Evolutionary conservation across 37 sponge, comb jelly and placozoan genomes (phyloP).

Genomic region (Oopsacas minuta): DNA sequence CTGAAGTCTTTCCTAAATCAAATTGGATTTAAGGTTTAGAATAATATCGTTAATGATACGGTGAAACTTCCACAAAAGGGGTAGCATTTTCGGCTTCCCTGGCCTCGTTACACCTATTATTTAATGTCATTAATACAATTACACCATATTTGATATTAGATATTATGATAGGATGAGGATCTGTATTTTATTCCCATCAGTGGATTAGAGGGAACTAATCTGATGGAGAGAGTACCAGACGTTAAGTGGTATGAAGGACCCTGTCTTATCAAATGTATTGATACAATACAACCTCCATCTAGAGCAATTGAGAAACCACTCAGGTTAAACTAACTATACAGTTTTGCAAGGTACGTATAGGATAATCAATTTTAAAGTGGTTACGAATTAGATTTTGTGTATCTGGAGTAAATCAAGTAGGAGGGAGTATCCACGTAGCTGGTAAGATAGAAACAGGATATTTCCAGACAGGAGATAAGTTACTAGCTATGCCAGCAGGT

Average conservation of each 20-base stretch:
- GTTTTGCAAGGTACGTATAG: too few species aligned
- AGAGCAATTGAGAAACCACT: constrained; percentile 62
- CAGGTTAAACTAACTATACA: too few species aligned
- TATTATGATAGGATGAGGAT: constrained; percentile 7
- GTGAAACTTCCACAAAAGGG: neutral
- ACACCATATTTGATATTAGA: neutral
- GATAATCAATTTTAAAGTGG: neutral
- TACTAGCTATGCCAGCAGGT: constrained; percentile 42
- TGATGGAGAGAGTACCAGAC: constrained; percentile 20
- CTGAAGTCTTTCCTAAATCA: constrained; percentile 62
- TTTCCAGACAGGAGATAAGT: constrained; percentile 45
- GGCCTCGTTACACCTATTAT: too few species aligned
- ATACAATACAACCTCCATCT: constrained; percentile 41
- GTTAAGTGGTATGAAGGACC: constrained; percentile 64
- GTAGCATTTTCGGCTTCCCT: too few species aligned
- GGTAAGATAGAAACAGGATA: constrained; percentile 58
- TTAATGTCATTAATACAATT: too few species aligned
- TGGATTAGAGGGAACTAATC: constrained; percentile 84
- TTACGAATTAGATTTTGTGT: neutral
- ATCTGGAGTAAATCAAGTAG: constrained; percentile 14
- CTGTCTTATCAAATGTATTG: constrained; percentile 55
- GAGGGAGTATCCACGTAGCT: constrained; percentile 40
- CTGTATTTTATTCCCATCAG: constrained; percentile 55
- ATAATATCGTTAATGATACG: too few species aligned
- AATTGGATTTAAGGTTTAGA: constrained; percentile 69